Base-by-base conservation (phyloP, 2,888 invertebrate species). In the Nycteola revayana region DNA sequence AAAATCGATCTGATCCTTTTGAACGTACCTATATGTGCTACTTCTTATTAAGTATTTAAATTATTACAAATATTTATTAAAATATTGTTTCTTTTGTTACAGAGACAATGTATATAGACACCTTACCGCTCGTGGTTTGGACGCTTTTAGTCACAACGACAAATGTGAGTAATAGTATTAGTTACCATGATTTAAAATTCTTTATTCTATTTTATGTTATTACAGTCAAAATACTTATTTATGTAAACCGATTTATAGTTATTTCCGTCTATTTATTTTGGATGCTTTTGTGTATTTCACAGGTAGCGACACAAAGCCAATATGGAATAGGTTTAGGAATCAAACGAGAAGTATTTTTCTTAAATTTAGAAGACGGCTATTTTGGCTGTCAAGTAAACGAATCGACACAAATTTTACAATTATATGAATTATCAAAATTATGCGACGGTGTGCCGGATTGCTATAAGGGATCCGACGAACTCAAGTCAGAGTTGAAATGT, bases 321-420 rank as follows among this genome's bases (percentile, higher is more conserved):
- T 93, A 93, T 85, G 93, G 94, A 91, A 93, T 94, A 90, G 93
- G 94, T 72, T 92, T 92, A 89, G 94, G 94, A 91, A 93, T 94
- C 90, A 94, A 93, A 91, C 93, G 94, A 89, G 97, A 97, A 92
- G 94, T 97, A 85, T 97, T 98, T 92, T 96, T 97, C 91, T 93
- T 98, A 85, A 97, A 97, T 90, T 92, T 97, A 89, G 97, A 97
- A 91, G 97, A 97, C 91, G 97, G 97, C 79, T 97, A 96, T 89
- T 98, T 98, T 90, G 97, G 97, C 75, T 98, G 97, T 90, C 97
- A 98, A 92, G 96, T 97, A 70, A 98, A 98, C 92, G 96, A 96
- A 91, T 97, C 97, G 69, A 95, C 95, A 76, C 96, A 97, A 90
- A 94, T 97, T 80, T 91, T 98, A 83, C 97, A 98, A 92, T 91